Percentiles rank a stretch among this genome's conserved stretches.
These are phyloP conservation scores for Chaetorhynchus papuensis DNA, from an alignment of 2,113 vertebrate genomes.

Conservation along the genomic window DNA sequence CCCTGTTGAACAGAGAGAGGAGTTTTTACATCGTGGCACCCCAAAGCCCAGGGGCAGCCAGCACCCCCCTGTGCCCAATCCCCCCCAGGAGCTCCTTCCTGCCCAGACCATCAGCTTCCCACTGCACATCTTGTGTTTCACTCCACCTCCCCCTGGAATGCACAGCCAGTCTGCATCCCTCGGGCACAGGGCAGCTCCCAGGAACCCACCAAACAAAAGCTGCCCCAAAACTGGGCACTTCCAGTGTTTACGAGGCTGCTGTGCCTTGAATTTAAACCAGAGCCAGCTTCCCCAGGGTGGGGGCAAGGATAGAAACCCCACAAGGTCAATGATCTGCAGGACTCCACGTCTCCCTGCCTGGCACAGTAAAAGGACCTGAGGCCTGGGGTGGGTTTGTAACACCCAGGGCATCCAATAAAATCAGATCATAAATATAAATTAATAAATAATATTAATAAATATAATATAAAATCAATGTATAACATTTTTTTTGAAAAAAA, in stretches of 20 bases:
- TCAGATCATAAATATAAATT: too few relatives aligned
- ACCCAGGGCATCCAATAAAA: background rate
- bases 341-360: background rate
- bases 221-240: background rate
- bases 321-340: background rate
- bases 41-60: background rate
- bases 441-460: too few relatives aligned
- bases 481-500: background rate
- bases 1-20: conserved; percentile 74
- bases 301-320: background rate
- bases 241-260: background rate
- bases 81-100: accelerated
- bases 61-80: accelerated
- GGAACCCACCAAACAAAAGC: background rate
- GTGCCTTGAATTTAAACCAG: background rate
- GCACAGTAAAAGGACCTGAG: background rate
- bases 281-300: background rate
- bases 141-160: accelerated
- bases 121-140: accelerated
- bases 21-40: background rate
- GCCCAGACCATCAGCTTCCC: background rate
- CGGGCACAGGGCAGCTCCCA: background rate
- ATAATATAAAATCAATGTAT: background rate
- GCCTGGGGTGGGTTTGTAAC: background rate
- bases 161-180: background rate